phyloP scores from a whole-genome alignment of 2,113 vertebrate species.

The Cheilinus undulatus region DNA sequence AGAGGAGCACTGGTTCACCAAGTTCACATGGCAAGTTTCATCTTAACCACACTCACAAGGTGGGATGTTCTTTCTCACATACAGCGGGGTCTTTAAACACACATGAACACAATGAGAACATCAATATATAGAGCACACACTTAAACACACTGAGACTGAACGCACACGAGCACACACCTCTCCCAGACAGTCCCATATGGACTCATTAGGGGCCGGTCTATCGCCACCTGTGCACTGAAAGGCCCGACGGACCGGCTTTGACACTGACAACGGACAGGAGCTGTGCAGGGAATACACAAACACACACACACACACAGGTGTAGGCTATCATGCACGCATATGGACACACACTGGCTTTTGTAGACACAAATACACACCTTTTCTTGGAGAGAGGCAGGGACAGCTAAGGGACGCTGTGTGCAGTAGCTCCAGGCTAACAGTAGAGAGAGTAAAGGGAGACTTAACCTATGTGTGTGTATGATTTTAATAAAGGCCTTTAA shows the following conservation, averaged over 20 bases:
- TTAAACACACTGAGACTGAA: background rate
- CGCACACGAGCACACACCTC: slow-evolving; percentile 43
- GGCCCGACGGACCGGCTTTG: slow-evolving; percentile 72
- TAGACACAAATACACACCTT: slow-evolving; percentile 46
- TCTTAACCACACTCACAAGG: slow-evolving; percentile 23
- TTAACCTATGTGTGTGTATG: background rate
- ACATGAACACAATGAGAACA: slow-evolving; percentile 38
- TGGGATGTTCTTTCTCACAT: slow-evolving; percentile 48
- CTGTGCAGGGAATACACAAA: slow-evolving; percentile 66
- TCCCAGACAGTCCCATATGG: slow-evolving; percentile 81
- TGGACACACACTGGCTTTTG: slow-evolving; percentile 31
- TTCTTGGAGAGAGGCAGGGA: slow-evolving; percentile 39
- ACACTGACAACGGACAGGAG: slow-evolving; percentile 76
- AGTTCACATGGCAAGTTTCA: slow-evolving; percentile 40
- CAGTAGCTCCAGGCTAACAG: slow-evolving; percentile 31
- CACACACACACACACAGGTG: slow-evolving; percentile 42
- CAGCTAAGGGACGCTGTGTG: slow-evolving; percentile 34
- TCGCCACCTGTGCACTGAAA: slow-evolving; percentile 78
- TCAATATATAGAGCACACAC: slow-evolving; percentile 41
- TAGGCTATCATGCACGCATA: slow-evolving; percentile 33
- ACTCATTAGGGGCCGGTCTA: slow-evolving; percentile 83
- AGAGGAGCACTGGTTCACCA: background rate
- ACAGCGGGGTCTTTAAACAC: slow-evolving; percentile 47
- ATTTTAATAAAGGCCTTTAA: too few species aligned
- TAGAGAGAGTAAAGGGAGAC: slow-evolving; percentile 8